These are phyloP conservation scores for Lophura nycthemera DNA, from an alignment of 2,113 vertebrate species.

Conservation along the genomic window DNA sequence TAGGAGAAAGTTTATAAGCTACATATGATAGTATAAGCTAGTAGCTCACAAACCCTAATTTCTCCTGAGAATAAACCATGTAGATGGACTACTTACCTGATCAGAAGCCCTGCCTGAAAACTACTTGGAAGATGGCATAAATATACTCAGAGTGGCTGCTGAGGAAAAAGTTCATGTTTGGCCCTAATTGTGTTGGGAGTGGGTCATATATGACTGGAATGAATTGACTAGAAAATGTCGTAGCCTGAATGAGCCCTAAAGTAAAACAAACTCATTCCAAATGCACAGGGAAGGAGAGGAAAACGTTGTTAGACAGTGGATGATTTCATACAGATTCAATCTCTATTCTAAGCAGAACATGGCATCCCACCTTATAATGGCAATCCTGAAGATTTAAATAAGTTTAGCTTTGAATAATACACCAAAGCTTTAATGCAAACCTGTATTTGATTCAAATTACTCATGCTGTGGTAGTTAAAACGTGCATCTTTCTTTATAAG, in stretches of 20 bases:
- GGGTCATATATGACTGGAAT: background rate
- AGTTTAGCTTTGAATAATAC: slow-evolving; percentile 46
- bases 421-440: slow-evolving; percentile 46
- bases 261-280: background rate
- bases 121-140: background rate
- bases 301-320: background rate
- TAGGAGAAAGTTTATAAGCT: background rate
- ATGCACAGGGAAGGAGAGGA: background rate
- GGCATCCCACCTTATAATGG: slow-evolving; percentile 34
- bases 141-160: background rate
- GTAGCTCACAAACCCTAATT: background rate
- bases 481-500: slow-evolving; percentile 30
- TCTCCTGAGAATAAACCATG: background rate
- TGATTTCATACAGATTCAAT: slow-evolving; percentile 41
- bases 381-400: slow-evolving; percentile 47
- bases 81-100: background rate
- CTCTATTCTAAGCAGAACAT: background rate
- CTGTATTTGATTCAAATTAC: slow-evolving; percentile 58
- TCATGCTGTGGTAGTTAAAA: slow-evolving; percentile 54
- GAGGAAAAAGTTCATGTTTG: background rate
- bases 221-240: background rate
- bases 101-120: background rate
- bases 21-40: background rate
- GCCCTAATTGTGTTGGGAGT: background rate
- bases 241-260: background rate